Conservation (phyloP, 2,888 invertebrate genomes). For the Platycnemis pennipes region DNA sequence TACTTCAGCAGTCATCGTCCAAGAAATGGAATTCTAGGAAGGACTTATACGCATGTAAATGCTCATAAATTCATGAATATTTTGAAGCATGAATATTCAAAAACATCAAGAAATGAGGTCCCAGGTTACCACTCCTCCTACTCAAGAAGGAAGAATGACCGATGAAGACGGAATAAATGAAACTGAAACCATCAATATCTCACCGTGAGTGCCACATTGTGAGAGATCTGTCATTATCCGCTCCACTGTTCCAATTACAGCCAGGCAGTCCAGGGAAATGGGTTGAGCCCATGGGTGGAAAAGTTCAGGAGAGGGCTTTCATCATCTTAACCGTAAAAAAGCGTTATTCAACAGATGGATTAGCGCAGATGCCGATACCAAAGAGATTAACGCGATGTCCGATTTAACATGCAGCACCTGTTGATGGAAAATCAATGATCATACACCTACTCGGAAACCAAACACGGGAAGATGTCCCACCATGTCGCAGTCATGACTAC, state of each 20-base stretch:
- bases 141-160: background rate
- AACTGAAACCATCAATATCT: background rate
- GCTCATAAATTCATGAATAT: too few relatives aligned
- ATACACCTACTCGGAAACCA: background rate
- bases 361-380: background rate
- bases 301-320: background rate
- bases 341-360: background rate
- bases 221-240: background rate
- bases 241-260: background rate
- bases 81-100: too few relatives aligned
- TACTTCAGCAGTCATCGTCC: too few relatives aligned
- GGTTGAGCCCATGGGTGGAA: background rate
- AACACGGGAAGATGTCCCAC: background rate
- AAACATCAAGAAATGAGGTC: background rate
- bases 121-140: background rate
- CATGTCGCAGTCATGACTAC: too few relatives aligned
- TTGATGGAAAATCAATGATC: slow-evolving; percentile 17
- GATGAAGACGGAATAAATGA: background rate
- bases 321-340: background rate
- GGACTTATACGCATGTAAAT: too few relatives aligned
- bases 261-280: background rate
- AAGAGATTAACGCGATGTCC: background rate
- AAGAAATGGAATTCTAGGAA: too few relatives aligned
- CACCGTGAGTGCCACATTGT: background rate
- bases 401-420: background rate